Percentiles rank a stretch among this genome's conserved stretches.
Conservation (phyloP, 2,113 vertebrate species). For the Trichechus manatus region DNA sequence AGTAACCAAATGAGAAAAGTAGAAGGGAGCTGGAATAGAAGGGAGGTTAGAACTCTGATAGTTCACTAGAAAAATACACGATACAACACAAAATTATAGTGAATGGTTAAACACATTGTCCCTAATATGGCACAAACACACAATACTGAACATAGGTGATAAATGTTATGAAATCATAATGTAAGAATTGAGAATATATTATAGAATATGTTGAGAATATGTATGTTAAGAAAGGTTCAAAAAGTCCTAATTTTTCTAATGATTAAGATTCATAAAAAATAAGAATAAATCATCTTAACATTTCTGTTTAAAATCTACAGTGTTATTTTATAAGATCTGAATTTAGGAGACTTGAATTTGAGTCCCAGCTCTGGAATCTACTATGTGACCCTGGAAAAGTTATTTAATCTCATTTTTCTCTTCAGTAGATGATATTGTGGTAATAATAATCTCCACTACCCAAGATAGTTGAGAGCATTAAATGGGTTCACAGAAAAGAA, state of each 20-base stretch:
- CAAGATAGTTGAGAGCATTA: background rate
- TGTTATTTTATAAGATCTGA: constrained; percentile 42
- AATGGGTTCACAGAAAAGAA: constrained; percentile 4
- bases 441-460: background rate
- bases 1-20: constrained; percentile 25
- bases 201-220: background rate
- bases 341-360: constrained; percentile 38
- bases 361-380: background rate
- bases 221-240: background rate
- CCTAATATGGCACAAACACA: background rate
- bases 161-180: background rate
- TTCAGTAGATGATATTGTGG: background rate
- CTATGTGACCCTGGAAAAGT: background rate
- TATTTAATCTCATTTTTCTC: background rate
- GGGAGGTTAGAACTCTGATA: background rate
- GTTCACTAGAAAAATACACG: background rate
- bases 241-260: background rate
- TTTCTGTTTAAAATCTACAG: background rate
- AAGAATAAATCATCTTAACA: constrained; percentile 27
- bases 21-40: background rate
- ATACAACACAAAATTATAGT: background rate
- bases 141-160: background rate
- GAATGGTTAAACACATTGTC: background rate
- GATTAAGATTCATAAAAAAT: constrained; percentile 31
- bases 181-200: background rate